Evolutionary conservation across 2,888 invertebrate genomes (phyloP).

Genomic region (Agrenia bidenticulata): DNA sequence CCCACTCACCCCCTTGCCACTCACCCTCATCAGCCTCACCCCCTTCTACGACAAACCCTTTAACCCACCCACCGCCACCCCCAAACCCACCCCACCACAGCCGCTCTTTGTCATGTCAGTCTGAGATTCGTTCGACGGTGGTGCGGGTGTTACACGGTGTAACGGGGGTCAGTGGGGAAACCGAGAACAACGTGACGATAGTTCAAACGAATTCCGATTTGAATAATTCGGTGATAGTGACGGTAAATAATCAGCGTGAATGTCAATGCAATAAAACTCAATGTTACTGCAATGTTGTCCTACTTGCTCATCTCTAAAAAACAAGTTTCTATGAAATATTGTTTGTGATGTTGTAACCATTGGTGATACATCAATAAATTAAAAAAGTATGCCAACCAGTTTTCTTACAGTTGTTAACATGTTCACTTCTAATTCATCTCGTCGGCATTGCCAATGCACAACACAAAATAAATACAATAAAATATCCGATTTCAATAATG

Average conservation of each 20-base stretch:
- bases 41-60: neutral
- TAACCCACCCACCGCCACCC: neutral
- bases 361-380: no score
- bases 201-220: slow-evolving; percentile 1
- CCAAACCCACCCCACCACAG: neutral
- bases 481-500: slow-evolving; percentile 59
- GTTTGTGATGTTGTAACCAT: no score
- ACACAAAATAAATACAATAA: neutral
- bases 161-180: neutral
- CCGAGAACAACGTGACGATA: neutral
- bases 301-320: no score
- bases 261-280: no score
- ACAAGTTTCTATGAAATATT: no score
- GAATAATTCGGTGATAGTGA: neutral
- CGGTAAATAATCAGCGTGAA: slow-evolving; percentile 1
- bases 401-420: no score
- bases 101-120: neutral
- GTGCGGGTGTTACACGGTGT: neutral
- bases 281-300: no score
- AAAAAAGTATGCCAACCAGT: no score
- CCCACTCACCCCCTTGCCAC: neutral
- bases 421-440: no score
- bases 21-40: neutral
- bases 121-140: neutral
- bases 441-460: no score